These are phyloP conservation scores for Agriopis marginaria DNA, from an alignment of 2,888 invertebrate genomes.

Conservation along the genomic window DNA sequence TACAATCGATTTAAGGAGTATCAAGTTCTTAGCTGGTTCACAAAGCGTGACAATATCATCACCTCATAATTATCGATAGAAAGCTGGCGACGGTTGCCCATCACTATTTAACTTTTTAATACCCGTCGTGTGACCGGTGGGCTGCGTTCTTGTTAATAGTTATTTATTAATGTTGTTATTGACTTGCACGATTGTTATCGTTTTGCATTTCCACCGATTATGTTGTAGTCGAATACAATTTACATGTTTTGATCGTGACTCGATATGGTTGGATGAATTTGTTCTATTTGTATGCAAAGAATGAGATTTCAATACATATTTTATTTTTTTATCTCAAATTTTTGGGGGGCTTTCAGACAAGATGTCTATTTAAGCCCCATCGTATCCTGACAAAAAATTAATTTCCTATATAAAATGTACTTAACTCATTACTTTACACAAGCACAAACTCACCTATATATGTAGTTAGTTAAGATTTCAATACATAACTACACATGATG, in stretches of 20 bases:
- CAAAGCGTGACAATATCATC: conserved; percentile 39
- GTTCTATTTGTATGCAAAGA: not conserved
- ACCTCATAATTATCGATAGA: conserved; percentile 49
- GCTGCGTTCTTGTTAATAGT: conserved; percentile 47
- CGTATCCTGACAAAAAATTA: no score
- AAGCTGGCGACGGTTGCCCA: conserved; percentile 34
- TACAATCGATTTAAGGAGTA: not conserved
- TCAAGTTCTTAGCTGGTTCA: not conserved
- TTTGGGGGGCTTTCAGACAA: no score
- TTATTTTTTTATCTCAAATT: no score
- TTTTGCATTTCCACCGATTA: conserved; percentile 35
- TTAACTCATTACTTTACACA: no score
- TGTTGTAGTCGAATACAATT: conserved; percentile 24
- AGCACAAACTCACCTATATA: no score
- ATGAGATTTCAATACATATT: conserved; percentile 8
- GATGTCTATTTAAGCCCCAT: no score
- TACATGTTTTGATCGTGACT: conserved; percentile 25
- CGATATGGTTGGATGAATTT: not conserved
- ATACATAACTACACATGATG: not conserved
- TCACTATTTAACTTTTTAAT: conserved; percentile 43
- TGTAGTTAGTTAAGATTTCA: no score
- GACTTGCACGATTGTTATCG: conserved; percentile 37
- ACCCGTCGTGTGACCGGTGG: conserved; percentile 38
- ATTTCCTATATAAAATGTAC: no score
- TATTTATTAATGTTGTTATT: conserved; percentile 47